Base-by-base conservation (phyloP, 2,888 invertebrate genomes). In the Dasypogon diadema region DNA sequence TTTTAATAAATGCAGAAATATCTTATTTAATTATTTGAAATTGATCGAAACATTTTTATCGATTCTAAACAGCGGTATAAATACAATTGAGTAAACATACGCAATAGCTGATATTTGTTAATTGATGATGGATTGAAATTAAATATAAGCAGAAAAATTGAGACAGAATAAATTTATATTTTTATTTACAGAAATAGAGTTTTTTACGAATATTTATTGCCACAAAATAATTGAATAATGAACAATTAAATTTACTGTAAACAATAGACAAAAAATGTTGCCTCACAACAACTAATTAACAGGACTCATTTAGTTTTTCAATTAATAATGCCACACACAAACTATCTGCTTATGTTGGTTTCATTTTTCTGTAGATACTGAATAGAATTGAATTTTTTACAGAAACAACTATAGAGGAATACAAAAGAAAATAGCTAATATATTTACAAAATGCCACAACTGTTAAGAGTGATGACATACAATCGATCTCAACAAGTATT, bases 131-230 rank as follows among this genome's bases (percentile, higher is more conserved):
- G 34, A 73, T 42, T 54, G 54, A 73, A 73, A 70, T 54, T 75
- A 75, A 65, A 65, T 63, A 75, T 37, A 75, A 63, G 46, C 12
- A 70, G 54, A 70, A 26, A 54, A 70, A 54, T 70, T 51, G 54
- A 70, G 14, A 18, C 70, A 30, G 6, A 56, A 70, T 16, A 54
- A 70, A 54, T 65, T 75, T 74, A 77, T 75, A 77, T 75, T 73
- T 72, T 77, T 77, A 75, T 77, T 78, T 78, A 77, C 77, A 78
- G 77, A 70, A 55, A 70, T 70, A 70, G 70, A 70, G 70, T 70
- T 70, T 70, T 70, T 54, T 70, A 70, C 70, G 34, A 14, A 70
- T 68, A 60, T 65, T 74, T 56, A 74, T 60, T 51, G 26, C 37
- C n/a, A 51, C 26, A 42, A 73, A 48, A 74, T 34, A 65, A 24